Base-by-base conservation (phyloP, 2,113 vertebrate genomes). In the Camelus dromedarius region DNA sequence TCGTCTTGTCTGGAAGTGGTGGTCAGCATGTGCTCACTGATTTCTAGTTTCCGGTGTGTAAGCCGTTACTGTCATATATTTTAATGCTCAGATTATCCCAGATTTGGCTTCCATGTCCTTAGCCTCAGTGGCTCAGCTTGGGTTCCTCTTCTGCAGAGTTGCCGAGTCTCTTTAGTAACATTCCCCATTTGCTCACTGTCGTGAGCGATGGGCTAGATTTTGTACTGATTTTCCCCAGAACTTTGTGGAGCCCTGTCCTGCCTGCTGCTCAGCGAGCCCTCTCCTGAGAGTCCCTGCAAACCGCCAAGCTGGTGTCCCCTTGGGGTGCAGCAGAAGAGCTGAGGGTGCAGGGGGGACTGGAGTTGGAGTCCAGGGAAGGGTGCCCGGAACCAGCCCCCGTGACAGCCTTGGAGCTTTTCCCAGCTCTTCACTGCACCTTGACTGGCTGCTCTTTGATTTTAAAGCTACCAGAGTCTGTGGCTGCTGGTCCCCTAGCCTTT, bases 111-210 rank as follows among this genome's bases (percentile, higher is more conserved):
- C 38, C 38, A 38, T 38, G 38, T 38, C 28, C 9, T 32, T 69
- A 46, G 0, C 14, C 58, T 54, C 30, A 6, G 1, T 7, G 72
- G 66, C 26, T 32, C 22, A 13, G 48, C 58, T 3, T 35, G 80
- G 38, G 26, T 35, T 30, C 32, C 56, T 46, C 77, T 75, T 76
- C 69, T 35, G 20, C 16, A 30, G n/a, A 20, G 76, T 28, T 14
- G 10, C 16, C 0, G 8, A 8, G 58, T 66, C 13, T 9, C 3
- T 50, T 30, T n/a, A 11, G 14, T n/a, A 2, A 24, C 0, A 1
- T 52, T 24, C 4, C 0, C 16, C 35, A 5, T 52, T 75, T 30
- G 77, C 30, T 66, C 5, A 12, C 48, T 19, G 9, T 48, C 0
- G 1, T 6, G 24, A 70, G 50, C 11, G 19, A 22, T 10, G 5